A percentile compares a stretch with the other conserved stretches of the same genome.
These are phyloP conservation scores for Neria commutata DNA, from an alignment of 2,888 invertebrate genomes.

Conservation along the genomic window DNA sequence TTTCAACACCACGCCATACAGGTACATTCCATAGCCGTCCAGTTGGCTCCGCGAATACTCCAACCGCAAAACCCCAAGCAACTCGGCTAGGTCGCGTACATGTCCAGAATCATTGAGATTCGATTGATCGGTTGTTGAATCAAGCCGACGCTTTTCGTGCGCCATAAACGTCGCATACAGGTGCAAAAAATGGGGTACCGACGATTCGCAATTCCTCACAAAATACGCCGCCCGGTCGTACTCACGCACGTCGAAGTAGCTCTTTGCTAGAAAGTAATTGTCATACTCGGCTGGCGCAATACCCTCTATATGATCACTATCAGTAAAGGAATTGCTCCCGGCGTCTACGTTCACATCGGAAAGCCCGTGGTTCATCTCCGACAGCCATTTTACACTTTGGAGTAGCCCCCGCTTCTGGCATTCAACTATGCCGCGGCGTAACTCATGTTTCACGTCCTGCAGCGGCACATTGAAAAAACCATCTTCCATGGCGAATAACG, in stretches of 20 bases:
- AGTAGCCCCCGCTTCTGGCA: conserved; percentile 80
- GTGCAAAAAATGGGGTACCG: conserved; percentile 82
- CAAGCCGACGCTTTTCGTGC: conserved; percentile 86
- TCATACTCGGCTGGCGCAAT: conserved; percentile 65
- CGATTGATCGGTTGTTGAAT: conserved; percentile 75
- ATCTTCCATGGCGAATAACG: conserved; percentile 41
- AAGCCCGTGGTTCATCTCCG: conserved; percentile 82
- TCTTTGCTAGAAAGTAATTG: conserved; percentile 82
- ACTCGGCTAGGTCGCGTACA: conserved; percentile 64
- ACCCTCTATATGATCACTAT: conserved; percentile 40
- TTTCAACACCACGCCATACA: conserved; percentile 90
- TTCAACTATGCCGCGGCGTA: conserved; percentile 71
- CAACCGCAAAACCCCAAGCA: conserved; percentile 66
- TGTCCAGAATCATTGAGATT: conserved; percentile 59
- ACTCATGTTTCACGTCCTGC: conserved; percentile 69
- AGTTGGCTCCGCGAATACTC: conserved; percentile 69
- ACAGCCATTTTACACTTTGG: conserved; percentile 86
- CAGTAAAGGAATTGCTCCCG: conserved; percentile 17
- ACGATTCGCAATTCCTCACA: conserved; percentile 71
- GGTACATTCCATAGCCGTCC: conserved; percentile 87
- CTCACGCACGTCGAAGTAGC: conserved; percentile 89
- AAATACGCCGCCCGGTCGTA: conserved; percentile 87
- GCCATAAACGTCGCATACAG: conserved; percentile 87
- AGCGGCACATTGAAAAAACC: conserved; percentile 64
- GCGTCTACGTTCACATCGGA: conserved; percentile 66